phyloP scores from a whole-genome alignment of 2,797 vertebrate genomes.

The Limosa lapponica region DNA sequence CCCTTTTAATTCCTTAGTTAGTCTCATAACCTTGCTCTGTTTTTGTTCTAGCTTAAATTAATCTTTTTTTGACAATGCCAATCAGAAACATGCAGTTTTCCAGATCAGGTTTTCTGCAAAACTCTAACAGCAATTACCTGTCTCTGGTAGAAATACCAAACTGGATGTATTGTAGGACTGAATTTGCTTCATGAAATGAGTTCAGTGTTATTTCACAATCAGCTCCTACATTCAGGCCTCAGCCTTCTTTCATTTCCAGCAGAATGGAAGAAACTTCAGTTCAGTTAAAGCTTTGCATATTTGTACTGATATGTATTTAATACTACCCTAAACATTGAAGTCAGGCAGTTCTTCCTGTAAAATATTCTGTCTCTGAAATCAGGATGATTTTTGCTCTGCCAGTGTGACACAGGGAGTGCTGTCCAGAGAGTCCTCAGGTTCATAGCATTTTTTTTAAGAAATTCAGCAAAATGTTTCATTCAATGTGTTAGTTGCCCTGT shows the following conservation, averaged over 20 bases:
- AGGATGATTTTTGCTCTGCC: background rate
- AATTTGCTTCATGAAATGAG: background rate
- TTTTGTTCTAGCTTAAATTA: background rate
- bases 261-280: background rate
- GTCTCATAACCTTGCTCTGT: background rate
- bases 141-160: background rate
- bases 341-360: background rate
- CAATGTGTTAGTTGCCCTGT: background rate
- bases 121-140: rapidly evolving
- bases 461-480: background rate
- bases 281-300: background rate
- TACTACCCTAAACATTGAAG: background rate
- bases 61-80: background rate
- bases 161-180: background rate
- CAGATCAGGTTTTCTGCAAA: background rate
- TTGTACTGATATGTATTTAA: background rate
- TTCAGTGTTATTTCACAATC: background rate
- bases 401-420: background rate
- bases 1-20: background rate
- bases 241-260: background rate
- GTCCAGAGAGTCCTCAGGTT: background rate
- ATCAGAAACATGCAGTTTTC: background rate
- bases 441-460: background rate
- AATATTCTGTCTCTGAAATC: background rate
- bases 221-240: background rate